Conservation (phyloP, 2,888 invertebrate species). For the Ochropleura leucogaster region DNA sequence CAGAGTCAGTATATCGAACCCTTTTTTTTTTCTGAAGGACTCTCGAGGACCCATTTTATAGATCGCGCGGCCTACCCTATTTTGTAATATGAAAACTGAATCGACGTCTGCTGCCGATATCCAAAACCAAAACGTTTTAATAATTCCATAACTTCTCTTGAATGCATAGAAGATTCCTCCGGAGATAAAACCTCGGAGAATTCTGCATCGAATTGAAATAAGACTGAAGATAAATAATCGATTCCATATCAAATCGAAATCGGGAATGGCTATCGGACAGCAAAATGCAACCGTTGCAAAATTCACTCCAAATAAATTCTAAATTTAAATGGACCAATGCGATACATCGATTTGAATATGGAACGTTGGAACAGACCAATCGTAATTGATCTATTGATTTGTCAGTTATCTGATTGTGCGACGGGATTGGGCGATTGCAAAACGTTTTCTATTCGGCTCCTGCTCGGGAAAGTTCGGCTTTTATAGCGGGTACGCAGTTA, state of each 20-base stretch:
- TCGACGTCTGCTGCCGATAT: no score
- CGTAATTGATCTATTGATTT: conserved; percentile 84
- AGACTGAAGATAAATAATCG: conserved; percentile 35
- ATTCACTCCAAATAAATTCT: conserved; percentile 67
- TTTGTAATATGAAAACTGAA: no score
- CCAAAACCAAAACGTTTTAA: no score
- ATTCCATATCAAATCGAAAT: conserved; percentile 54
- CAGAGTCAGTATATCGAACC: no score
- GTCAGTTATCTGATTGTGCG: conserved; percentile 75
- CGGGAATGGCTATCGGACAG: conserved; percentile 59
- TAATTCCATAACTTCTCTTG: not conserved
- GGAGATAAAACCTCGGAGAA: not conserved
- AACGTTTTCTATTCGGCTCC: conserved; percentile 60
- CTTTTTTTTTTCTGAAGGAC: no score
- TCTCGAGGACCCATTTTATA: no score
- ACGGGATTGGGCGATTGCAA: conserved; percentile 66
- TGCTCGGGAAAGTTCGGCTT: conserved; percentile 61
- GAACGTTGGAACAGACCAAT: conserved; percentile 66
- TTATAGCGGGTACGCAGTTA: conserved; percentile 49
- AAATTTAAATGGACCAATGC: conserved; percentile 73
- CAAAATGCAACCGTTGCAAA: conserved; percentile 69
- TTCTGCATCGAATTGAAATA: conserved; percentile 10
- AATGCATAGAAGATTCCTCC: conserved; percentile 11
- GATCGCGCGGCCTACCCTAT: no score
- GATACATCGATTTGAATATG: conserved; percentile 75